Evolutionary conservation across 2,888 invertebrate genomes (phyloP), one percentile per base, ranked within the genome.

Genomic region (Drosophila paranaensis): DNA sequence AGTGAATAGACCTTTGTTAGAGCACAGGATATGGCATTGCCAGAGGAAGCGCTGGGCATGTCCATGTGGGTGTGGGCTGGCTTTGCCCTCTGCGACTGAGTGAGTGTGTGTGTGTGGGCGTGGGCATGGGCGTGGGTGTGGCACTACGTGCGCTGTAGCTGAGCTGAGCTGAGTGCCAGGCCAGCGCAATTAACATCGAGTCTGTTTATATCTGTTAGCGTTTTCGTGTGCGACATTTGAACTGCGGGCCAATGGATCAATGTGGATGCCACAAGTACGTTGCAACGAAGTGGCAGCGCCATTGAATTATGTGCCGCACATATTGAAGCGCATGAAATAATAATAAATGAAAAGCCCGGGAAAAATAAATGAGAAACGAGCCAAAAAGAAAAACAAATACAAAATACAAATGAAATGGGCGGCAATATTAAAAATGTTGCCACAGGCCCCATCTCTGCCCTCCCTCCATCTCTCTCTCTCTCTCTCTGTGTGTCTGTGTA

Each of bases 61-160:
- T 45, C 48, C 64, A 39, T 61, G 63, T 46, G 73, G 64, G 68
- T 43, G 77, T 37, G 35, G 51, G 51, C 39, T 33, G 14, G 27
- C 14, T 33, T 13, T 51, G 5, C 1, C 10, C 20, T 20, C 20
- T 20, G 20, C 20, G 20, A 20, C 20, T 20, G 20, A 20, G 20
- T 20, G 20, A 20, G 20, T 20, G 20, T 20, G 20, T 35, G n/a
- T 6, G 11, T 16, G 6, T 37, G 8, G 8, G 37, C 10, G 25
- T 25, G 61, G 60, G 50, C 61, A 79, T 86, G 83, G 83, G 86
- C 79, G 83, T 86, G 86, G 83, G 83, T 86, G 86, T 81, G 86
- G 83, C 76, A 25, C 61, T 72, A 57, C 48, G 56, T 71, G 0
- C 9, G 20, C 51, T 20, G 51, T 51, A 25, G 53, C 9, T n/a